These are phyloP conservation scores for Camarhynchus parvulus DNA, from an alignment of 2,113 vertebrate species.

Conservation along the genomic window DNA sequence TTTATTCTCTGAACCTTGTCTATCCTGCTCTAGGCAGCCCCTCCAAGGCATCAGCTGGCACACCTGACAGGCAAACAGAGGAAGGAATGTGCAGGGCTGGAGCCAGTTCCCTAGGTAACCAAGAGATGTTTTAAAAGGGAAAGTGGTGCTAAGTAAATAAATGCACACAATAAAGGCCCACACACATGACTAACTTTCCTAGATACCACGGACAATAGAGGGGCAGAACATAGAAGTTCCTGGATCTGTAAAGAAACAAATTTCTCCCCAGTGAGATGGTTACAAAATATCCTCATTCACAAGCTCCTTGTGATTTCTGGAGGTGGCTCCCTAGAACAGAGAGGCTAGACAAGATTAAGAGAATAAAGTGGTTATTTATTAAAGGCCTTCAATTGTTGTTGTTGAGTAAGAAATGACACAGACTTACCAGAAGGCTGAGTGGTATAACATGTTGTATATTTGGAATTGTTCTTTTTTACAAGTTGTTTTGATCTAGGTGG, in stretches of 20 bases:
- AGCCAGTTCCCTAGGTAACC: constrained; percentile 40
- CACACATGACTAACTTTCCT: not conserved
- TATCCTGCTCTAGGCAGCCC: accelerated
- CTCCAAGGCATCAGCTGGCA: not conserved
- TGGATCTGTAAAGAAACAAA: not conserved
- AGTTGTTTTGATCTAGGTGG: not conserved
- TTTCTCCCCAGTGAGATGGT: not conserved
- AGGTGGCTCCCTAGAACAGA: not conserved
- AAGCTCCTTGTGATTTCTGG: not conserved
- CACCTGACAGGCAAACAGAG: not conserved
- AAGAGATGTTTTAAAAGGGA: not conserved
- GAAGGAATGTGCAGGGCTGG: not conserved
- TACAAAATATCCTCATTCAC: not conserved
- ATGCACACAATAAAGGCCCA: not conserved
- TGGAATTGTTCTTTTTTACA: not conserved
- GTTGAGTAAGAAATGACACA: not conserved
- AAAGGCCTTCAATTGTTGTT: not conserved
- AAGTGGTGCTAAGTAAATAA: not conserved
- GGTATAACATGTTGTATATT: not conserved
- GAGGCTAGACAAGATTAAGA: not conserved
- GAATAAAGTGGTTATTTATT: not conserved
- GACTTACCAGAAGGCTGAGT: not conserved
- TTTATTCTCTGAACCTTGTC: not conserved
- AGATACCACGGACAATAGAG: not conserved
- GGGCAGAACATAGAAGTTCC: not conserved